Conservation (phyloP, 2,113 vertebrate species). For the Delphinus delphis region DNA sequence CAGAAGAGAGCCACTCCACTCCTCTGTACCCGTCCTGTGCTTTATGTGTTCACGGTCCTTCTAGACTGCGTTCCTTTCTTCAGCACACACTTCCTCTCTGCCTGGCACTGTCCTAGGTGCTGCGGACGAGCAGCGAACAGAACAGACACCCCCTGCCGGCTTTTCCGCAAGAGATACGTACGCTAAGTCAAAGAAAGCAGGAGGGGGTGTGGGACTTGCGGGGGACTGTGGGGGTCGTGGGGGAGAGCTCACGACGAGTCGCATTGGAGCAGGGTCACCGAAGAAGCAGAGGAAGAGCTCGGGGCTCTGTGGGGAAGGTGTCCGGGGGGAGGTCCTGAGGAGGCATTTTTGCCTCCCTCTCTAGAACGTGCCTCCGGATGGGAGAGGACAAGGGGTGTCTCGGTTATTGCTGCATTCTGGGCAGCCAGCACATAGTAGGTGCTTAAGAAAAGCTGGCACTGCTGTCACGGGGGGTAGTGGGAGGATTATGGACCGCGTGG, state of each 20-base stretch:
- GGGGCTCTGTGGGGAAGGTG: not conserved
- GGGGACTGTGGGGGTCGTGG: too few species aligned
- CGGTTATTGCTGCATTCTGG: not conserved
- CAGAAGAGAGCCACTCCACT: not conserved
- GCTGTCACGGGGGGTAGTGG: fast-evolving
- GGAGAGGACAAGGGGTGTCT: not conserved
- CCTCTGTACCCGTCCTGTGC: fast-evolving
- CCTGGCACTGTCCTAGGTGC: constrained; percentile 44
- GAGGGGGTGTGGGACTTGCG: not conserved
- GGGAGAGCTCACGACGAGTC: not conserved
- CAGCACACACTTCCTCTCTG: fast-evolving
- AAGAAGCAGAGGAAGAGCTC: not conserved
- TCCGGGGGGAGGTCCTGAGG: not conserved
- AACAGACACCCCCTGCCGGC: not conserved
- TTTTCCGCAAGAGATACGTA: not conserved
- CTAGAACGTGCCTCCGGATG: not conserved
- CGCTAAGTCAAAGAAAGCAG: not conserved
- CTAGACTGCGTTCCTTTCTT: not conserved
- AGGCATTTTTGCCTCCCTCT: not conserved
- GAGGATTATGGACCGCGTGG: fast-evolving
- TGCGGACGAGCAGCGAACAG: not conserved
- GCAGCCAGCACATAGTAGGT: not conserved
- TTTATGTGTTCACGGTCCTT: fast-evolving
- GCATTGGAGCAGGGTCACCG: not conserved
- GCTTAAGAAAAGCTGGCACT: not conserved